phyloP scores from a whole-genome alignment of 2,113 vertebrate species.

The Hypanus sabinus region DNA sequence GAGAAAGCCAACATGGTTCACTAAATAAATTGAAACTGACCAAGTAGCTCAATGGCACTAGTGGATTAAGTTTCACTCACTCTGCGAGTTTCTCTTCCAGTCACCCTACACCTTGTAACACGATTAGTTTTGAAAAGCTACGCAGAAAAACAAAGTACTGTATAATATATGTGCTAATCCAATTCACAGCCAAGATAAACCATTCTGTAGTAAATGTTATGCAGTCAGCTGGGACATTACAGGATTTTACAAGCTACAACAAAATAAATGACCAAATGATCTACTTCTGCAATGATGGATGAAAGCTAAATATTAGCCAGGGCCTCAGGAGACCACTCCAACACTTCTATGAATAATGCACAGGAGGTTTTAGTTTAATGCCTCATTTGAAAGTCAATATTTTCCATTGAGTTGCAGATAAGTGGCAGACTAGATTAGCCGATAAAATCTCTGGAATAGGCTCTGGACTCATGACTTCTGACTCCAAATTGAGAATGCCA shows the following conservation, averaged over 20 bases:
- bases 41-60: background rate
- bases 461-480: background rate
- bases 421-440: background rate
- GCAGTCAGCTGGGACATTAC: background rate
- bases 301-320: background rate
- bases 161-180: background rate
- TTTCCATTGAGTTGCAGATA: background rate
- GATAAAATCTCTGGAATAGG: background rate
- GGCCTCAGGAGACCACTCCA: background rate
- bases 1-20: background rate
- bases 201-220: background rate
- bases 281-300: background rate
- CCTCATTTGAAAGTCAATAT: background rate
- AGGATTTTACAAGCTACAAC: background rate
- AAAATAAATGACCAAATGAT: background rate
- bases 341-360: background rate
- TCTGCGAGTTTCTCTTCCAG: background rate
- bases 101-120: background rate
- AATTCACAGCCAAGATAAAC: background rate
- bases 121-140: background rate
- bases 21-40: background rate
- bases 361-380: background rate
- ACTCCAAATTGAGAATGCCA: background rate
- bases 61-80: background rate
- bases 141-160: background rate